phyloP scores from a whole-genome alignment of 2,797 vertebrate species.

The Gymnothorax javanicus region DNA sequence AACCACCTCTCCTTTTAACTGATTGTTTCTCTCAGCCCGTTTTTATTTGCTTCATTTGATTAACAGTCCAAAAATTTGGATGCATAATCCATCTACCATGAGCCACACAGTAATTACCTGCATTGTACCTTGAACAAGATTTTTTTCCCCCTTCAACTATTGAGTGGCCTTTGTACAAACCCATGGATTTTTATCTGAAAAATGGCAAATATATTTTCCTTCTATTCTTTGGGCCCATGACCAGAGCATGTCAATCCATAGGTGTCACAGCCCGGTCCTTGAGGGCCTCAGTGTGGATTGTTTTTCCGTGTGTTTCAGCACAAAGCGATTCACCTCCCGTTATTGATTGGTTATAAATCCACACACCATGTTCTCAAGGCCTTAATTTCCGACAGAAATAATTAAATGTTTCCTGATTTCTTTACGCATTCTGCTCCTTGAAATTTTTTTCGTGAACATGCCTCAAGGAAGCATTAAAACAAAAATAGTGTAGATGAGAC shows the following conservation, averaged over 20 bases:
- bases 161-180: neutral
- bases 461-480: too few species aligned
- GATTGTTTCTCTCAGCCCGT: neutral
- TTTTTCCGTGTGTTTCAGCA: neutral
- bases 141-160: neutral
- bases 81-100: neutral
- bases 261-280: neutral
- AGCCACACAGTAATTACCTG: neutral
- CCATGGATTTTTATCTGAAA: neutral
- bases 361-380: neutral
- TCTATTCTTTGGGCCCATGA: neutral
- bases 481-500: too few species aligned
- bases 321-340: neutral
- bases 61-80: neutral
- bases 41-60: neutral
- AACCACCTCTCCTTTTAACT: neutral
- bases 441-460: neutral
- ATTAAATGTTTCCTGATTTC: neutral
- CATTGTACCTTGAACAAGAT: neutral
- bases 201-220: neutral
- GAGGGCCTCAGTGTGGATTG: neutral
- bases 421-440: neutral
- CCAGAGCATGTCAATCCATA: neutral
- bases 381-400: neutral
- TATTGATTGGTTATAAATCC: neutral